These are phyloP conservation scores for Sinotaia quadrata DNA, from an alignment of 2,888 invertebrate species.

Conservation along the genomic window DNA sequence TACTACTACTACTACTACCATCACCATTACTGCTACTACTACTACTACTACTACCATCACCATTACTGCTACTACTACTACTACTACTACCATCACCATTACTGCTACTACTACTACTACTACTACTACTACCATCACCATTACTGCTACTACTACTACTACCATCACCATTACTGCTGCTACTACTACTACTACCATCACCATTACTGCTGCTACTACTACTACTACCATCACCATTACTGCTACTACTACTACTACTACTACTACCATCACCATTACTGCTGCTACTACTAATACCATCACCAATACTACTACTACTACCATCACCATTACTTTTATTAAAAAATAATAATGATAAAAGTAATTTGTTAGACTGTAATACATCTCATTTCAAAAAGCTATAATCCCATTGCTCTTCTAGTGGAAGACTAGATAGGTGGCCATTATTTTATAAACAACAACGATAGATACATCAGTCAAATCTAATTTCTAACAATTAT, in stretches of 20 bases:
- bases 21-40: not conserved
- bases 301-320: constrained; percentile 1
- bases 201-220: not conserved
- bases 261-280: no score
- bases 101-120: constrained; percentile 1
- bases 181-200: not conserved
- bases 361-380: no score
- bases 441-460: no score
- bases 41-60: not conserved
- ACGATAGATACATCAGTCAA: no score
- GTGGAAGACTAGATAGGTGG: no score
- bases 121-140: not conserved
- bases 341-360: no score
- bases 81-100: not conserved
- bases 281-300: constrained; percentile 5
- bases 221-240: not conserved
- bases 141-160: not conserved
- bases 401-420: no score
- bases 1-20: not conserved
- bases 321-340: no score
- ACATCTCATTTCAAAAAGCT: no score
- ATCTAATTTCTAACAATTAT: no score
- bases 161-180: not conserved
- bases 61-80: not conserved
- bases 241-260: not conserved